These are phyloP conservation scores for Sicus ferrugineus DNA, from an alignment of 2,888 invertebrate genomes.

Conservation along the genomic window DNA sequence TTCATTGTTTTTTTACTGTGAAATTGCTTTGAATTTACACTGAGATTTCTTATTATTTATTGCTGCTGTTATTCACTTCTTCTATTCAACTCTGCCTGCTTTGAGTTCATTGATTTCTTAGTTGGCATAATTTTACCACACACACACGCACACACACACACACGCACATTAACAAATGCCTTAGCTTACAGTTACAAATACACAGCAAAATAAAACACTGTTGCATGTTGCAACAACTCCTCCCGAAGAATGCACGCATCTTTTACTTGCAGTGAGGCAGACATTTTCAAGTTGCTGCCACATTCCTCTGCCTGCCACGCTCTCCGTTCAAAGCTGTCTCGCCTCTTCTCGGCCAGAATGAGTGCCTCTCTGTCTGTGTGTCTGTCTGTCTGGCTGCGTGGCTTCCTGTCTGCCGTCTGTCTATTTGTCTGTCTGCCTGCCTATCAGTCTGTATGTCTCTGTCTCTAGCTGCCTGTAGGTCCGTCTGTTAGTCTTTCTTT, in stretches of 20 bases:
- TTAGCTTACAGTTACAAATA: neutral
- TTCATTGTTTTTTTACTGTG: too few species aligned
- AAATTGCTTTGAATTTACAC: too few species aligned
- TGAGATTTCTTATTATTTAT: too few species aligned
- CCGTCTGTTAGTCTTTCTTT: neutral
- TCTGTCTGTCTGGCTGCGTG: neutral
- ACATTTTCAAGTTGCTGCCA: neutral
- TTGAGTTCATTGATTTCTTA: constrained; percentile 10
- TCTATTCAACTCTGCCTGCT: neutral
- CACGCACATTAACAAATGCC: neutral
- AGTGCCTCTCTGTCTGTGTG: neutral
- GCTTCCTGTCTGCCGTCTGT: neutral
- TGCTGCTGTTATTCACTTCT: too few species aligned
- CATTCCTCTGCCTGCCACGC: neutral
- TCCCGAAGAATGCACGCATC: neutral
- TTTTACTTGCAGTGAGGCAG: neutral
- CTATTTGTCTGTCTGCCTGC: neutral
- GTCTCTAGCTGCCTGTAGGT: neutral
- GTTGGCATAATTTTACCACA: neutral
- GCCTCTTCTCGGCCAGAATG: too few species aligned
- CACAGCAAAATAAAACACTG: neutral
- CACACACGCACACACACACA: neutral
- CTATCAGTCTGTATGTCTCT: neutral
- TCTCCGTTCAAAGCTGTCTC: too few species aligned
- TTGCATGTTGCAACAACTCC: constrained; percentile 9